These are phyloP conservation scores for Hemithea aestivaria DNA, from an alignment of 2,888 invertebrate genomes.

Conservation along the genomic window DNA sequence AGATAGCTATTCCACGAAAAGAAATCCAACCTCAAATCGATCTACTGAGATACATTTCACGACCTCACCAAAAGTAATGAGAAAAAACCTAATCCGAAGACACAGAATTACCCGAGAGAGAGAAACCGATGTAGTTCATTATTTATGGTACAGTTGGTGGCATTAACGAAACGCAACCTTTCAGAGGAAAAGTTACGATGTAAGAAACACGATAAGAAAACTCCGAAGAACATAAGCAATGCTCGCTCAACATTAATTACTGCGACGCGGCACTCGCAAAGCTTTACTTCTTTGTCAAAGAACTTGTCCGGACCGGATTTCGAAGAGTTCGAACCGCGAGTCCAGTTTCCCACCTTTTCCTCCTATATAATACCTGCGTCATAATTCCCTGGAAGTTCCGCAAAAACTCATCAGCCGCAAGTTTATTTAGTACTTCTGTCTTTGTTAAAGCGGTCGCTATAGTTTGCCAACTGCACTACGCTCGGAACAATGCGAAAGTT, in stretches of 20 bases:
- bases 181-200: constrained; percentile 39
- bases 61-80: constrained; percentile 27
- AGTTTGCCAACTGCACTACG: constrained; percentile 39
- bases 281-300: constrained; percentile 41
- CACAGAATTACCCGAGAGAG: constrained; percentile 32
- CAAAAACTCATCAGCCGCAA: constrained; percentile 42
- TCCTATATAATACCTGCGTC: constrained; percentile 43
- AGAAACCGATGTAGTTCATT: constrained; percentile 37
- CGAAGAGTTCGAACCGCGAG: constrained; percentile 22
- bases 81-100: constrained; percentile 30
- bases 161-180: constrained; percentile 33
- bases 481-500: constrained; percentile 50
- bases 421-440: constrained; percentile 50
- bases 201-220: constrained; percentile 50
- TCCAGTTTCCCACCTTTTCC: constrained; percentile 36
- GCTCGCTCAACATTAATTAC: constrained; percentile 64
- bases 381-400: constrained; percentile 40
- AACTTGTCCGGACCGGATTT: constrained; percentile 40
- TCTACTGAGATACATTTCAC: constrained; percentile 9
- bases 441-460: constrained; percentile 42
- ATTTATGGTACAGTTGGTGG: constrained; percentile 37
- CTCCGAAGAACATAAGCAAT: constrained; percentile 40
- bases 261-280: constrained; percentile 39
- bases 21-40: constrained; percentile 6
- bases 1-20: not conserved